A percentile compares a stretch with the other conserved stretches of the same genome.
Conservation (phyloP, 2,888 invertebrate genomes). For the Tenthredo distinguenda region DNA sequence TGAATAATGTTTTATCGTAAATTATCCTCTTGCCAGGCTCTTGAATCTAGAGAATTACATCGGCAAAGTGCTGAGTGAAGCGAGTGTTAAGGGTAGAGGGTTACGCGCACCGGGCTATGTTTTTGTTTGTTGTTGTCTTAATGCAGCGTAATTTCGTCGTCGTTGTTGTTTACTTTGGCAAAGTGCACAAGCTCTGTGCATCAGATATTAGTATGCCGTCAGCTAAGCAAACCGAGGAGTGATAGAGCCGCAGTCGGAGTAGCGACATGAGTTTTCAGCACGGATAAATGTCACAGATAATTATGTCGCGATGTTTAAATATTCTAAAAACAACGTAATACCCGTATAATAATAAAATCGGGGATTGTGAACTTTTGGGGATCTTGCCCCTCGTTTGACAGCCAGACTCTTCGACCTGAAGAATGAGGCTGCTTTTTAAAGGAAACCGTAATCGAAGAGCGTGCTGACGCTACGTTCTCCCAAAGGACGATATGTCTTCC, state of each 20-base stretch:
- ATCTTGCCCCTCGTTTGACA: not conserved
- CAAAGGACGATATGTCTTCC: constrained; percentile 33
- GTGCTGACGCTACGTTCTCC: constrained; percentile 14
- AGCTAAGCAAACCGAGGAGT: constrained; percentile 20
- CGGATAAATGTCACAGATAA: not conserved
- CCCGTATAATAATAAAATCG: not conserved
- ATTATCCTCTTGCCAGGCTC: not conserved
- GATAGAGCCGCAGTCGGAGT: not conserved
- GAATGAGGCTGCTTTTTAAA: constrained; percentile 36
- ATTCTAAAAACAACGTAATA: not conserved
- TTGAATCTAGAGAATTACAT: not conserved
- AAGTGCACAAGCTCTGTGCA: constrained; percentile 30
- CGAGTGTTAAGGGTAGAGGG: not conserved
- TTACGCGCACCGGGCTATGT: not conserved
- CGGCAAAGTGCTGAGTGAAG: not conserved
- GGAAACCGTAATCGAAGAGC: constrained; percentile 41
- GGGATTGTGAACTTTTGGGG: not conserved
- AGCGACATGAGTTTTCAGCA: not conserved
- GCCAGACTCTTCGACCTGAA: constrained; percentile 35
- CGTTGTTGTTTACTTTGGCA: constrained; percentile 36
- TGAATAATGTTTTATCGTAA: constrained; percentile 15
- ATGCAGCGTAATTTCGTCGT: constrained; percentile 32
- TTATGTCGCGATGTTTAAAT: not conserved
- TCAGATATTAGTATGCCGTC: constrained; percentile 30
- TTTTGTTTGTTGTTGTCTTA: constrained; percentile 48